Conservation (phyloP, 2,797 vertebrate genomes). For the Brachymystax lenok region DNA sequence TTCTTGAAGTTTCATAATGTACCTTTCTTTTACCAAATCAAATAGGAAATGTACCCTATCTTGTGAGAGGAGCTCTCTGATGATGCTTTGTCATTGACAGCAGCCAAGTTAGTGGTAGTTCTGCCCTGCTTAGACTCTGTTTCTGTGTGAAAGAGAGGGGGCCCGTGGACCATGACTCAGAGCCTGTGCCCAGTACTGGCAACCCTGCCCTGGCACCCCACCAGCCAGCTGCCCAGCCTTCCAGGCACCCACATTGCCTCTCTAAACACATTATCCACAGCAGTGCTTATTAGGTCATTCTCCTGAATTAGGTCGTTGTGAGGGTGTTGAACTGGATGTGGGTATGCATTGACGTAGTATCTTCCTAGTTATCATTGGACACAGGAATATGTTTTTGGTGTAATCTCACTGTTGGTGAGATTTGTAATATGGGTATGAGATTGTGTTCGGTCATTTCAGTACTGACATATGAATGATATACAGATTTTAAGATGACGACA, state of each 20-base stretch:
- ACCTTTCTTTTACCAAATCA: too few species aligned
- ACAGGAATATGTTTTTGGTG: not conserved
- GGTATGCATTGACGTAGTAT: not conserved
- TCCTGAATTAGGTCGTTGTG: not conserved
- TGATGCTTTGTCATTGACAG: not conserved
- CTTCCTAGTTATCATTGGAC: not conserved
- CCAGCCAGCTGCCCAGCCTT: slow-evolving; percentile 14
- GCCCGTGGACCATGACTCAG: slow-evolving; percentile 26
- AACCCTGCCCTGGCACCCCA: slow-evolving; percentile 23
- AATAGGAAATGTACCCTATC: not conserved
- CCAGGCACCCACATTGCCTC: not conserved
- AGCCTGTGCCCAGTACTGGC: slow-evolving; percentile 53
- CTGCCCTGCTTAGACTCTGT: slow-evolving; percentile 12
- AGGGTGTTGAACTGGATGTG: not conserved
- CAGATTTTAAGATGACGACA: not conserved
- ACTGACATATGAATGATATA: not conserved
- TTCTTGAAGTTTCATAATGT: not conserved
- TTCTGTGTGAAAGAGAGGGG: slow-evolving; percentile 13
- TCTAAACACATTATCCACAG: not conserved
- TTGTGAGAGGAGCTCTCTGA: not conserved
- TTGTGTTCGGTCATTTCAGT: not conserved
- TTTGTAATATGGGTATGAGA: not conserved
- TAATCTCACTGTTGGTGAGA: not conserved
- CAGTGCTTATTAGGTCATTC: slow-evolving; percentile 2
- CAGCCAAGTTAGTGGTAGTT: slow-evolving; percentile 34